phyloP scores from a whole-genome alignment of 2,113 vertebrate species.

The Thomomys bottae region DNA sequence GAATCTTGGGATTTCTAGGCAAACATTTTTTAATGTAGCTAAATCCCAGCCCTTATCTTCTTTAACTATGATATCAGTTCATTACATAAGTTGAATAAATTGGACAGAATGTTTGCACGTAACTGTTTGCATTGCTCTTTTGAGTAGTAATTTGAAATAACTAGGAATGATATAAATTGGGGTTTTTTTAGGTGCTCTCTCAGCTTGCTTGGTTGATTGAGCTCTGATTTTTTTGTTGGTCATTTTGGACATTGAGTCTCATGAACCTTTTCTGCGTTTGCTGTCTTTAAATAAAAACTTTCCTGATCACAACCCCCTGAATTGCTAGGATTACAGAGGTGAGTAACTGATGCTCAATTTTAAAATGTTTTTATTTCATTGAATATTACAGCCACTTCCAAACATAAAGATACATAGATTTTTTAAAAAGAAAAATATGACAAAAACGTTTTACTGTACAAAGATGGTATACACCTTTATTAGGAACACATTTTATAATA shows the following conservation, averaged over 20 bases:
- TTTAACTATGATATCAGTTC: not conserved
- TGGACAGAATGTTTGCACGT: not conserved
- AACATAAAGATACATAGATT: conserved; percentile 15
- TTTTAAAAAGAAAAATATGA: conserved; percentile 12
- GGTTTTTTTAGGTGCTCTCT: not conserved
- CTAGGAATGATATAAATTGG: not conserved
- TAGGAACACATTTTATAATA: conserved; percentile 20
- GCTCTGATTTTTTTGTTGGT: too few species aligned
- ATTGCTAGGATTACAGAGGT: too few species aligned
- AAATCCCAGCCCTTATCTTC: too few species aligned
- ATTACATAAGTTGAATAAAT: conserved; percentile 1
- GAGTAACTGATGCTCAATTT: too few species aligned
- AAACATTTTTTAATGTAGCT: too few species aligned
- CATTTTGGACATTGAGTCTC: too few species aligned
- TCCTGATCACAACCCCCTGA: too few species aligned
- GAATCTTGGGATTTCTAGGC: too few species aligned
- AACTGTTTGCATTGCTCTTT: not conserved
- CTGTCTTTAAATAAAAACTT: too few species aligned
- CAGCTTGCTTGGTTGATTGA: not conserved
- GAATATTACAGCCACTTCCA: not conserved
- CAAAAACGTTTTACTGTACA: not conserved
- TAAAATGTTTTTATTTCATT: too few species aligned
- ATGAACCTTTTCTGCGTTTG: too few species aligned
- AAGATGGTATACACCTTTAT: not conserved
- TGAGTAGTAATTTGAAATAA: conserved; percentile 33